A percentile compares a stretch with the other conserved stretches of the same genome.
These are phyloP conservation scores for Phaetusa simplex DNA, from an alignment of 2,113 vertebrate genomes.

Conservation along the genomic window DNA sequence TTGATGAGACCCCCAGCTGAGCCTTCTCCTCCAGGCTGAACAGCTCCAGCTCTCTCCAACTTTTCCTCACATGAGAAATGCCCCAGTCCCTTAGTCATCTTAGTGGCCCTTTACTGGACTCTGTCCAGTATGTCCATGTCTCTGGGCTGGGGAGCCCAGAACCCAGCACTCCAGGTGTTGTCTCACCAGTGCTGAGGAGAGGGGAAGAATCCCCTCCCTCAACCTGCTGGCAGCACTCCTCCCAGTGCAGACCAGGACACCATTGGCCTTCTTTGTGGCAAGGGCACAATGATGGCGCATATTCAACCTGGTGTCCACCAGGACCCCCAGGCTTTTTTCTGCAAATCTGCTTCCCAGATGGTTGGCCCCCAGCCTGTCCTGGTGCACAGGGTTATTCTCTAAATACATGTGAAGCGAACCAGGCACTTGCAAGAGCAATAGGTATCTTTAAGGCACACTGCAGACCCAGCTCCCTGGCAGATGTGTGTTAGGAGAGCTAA, in stretches of 20 bases:
- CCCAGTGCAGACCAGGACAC: neutral
- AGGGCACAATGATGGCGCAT: too few species aligned
- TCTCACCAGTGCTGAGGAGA: neutral
- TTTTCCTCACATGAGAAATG: neutral
- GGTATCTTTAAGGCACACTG: neutral
- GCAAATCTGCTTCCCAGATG: neutral
- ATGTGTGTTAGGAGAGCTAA: neutral
- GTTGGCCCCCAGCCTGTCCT: neutral
- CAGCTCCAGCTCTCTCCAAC: neutral
- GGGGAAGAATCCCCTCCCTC: neutral
- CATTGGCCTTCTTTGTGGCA: neutral
- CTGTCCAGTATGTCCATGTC: neutral
- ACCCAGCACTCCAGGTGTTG: neutral
- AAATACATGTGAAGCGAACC: neutral
- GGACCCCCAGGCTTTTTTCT: neutral
- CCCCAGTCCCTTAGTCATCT: too few species aligned
- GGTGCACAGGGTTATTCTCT: neutral
- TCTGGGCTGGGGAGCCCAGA: neutral
- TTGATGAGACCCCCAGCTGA: neutral
- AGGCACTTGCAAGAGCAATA: neutral
- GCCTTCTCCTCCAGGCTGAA: neutral
- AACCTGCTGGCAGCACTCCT: neutral
- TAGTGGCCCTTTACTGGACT: neutral
- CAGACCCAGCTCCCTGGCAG: neutral
- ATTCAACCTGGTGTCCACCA: neutral